Evolutionary conservation across 1,140 invertebrate species (phyloP), one percentile per base, ranked within the genome.

Genomic region (Bombus pyrosoma): DNA sequence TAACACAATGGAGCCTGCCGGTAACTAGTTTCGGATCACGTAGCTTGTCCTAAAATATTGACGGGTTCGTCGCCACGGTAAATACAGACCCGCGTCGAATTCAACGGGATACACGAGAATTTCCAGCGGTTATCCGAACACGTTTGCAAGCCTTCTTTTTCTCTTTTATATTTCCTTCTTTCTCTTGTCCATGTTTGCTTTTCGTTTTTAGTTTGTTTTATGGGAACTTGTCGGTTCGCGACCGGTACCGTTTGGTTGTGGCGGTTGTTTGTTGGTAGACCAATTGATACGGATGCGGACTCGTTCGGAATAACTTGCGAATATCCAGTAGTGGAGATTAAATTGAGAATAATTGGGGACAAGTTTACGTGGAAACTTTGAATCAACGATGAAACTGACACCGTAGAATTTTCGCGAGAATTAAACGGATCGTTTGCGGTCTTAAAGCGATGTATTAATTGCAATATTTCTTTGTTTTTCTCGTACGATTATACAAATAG

Each of bases 1-100:
- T 53, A 85, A 80, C 77, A 85, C 83, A 85, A 85, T 85, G 47
- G 83, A 39, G 37, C 66, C 37, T 57, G 53, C 13, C 43, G 37
- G 77, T 85, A 80, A 80, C 83, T 80, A 80, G 76, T 85, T 85
- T 85, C 83, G 83, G 83, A 85, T 85, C 83, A 85, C 83, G 83
- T 85, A 80, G 68, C 83, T 85, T 72, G 76, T 85, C 47, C 83
- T 85, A 72, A 85, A 85, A 85, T 85, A 85, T 85, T 85, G 83
- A 85, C 83, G 83, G 83, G 41, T 53, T 25, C 57, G 57, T 62
- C 32, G 53, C 37, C 34, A 71, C 77, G 68, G 78, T 85, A 85
- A 85, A 85, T 79, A 85, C n/a, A n/a, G 41, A 28, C 25, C 10
- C 9, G 57, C n/a, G 37, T 39, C 59, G 34, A 47, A 32, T 53